Conservation (phyloP, 2,113 vertebrate genomes). For the Sciurus niger region DNA sequence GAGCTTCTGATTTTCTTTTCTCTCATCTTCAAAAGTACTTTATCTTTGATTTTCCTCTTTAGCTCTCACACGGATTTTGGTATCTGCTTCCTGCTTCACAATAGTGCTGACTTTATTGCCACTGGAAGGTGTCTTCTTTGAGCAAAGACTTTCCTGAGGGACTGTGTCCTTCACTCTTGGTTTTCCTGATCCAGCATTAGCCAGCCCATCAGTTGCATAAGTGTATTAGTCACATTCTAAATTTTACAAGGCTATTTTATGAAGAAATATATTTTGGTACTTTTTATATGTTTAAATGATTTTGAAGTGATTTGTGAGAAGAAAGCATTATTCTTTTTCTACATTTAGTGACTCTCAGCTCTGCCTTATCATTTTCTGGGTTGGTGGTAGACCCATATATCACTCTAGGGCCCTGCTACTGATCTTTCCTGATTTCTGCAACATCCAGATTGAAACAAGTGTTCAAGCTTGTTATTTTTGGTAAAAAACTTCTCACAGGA, state of each 20-base stretch:
- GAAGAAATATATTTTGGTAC: neutral
- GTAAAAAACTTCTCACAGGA: neutral
- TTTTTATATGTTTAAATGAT: constrained; percentile 23
- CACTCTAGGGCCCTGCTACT: neutral
- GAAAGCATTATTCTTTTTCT: neutral
- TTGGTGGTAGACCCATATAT: neutral
- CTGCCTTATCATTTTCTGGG: neutral
- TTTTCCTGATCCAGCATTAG: neutral
- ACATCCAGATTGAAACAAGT: constrained; percentile 9
- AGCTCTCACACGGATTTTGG: neutral
- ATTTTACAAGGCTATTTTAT: constrained; percentile 16
- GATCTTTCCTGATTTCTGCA: neutral
- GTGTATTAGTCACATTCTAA: neutral
- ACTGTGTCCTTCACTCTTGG: neutral
- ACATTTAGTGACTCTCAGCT: neutral
- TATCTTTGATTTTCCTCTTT: neutral
- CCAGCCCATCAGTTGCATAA: neutral
- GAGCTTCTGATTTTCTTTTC: neutral
- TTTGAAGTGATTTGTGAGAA: neutral
- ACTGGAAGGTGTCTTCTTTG: neutral
- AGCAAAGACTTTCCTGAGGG: neutral
- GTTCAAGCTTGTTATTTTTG: constrained; percentile 43
- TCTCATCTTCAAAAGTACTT: constrained; percentile 29
- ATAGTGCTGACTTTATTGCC: neutral
- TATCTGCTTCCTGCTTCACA: neutral